A percentile compares a stretch with the other conserved stretches of the same genome.
These are phyloP conservation scores for Hemibagrus guttatus DNA, from an alignment of 2,797 vertebrate genomes.

Conservation along the genomic window DNA sequence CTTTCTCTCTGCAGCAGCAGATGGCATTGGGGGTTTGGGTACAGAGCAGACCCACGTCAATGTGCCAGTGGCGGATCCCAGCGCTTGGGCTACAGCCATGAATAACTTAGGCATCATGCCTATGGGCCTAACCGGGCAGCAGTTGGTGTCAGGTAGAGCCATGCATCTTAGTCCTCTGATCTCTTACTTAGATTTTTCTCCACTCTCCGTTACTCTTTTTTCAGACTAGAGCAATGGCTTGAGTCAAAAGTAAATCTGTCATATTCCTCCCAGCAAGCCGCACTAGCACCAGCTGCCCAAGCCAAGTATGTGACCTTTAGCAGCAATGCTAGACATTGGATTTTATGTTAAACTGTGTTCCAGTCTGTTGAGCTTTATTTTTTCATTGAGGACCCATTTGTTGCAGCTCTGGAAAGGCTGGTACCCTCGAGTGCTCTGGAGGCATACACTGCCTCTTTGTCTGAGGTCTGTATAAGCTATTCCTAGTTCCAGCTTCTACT, in stretches of 20 bases:
- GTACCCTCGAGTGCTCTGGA: slow-evolving; percentile 34
- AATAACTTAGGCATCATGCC: slow-evolving; percentile 93
- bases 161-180: slow-evolving; percentile 7
- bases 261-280: slow-evolving; percentile 37
- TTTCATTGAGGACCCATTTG: slow-evolving; percentile 39
- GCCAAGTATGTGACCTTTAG: slow-evolving; percentile 57
- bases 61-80: slow-evolving; percentile 84
- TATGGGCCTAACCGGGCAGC: slow-evolving; percentile 87
- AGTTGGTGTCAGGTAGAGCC: slow-evolving; percentile 87
- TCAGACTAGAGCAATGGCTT: slow-evolving; percentile 9
- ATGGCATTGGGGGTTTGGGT: slow-evolving; percentile 83
- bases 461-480: slow-evolving; percentile 28
- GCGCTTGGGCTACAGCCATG: slow-evolving; percentile 93
- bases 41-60: slow-evolving; percentile 85
- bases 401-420: slow-evolving; percentile 42
- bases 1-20: slow-evolving; percentile 76
- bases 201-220: slow-evolving; percentile 2
- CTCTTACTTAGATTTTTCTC: slow-evolving; percentile 19
- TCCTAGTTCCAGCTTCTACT: slow-evolving; percentile 20
- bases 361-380: slow-evolving; percentile 54
- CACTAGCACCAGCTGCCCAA: slow-evolving; percentile 15
- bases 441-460: slow-evolving; percentile 36
- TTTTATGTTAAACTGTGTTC: slow-evolving; percentile 48
- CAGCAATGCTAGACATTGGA: slow-evolving; percentile 41
- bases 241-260: slow-evolving; percentile 31